Conservation (phyloP, 2,888 invertebrate species). For the Cyrtodaria siliqua region DNA sequence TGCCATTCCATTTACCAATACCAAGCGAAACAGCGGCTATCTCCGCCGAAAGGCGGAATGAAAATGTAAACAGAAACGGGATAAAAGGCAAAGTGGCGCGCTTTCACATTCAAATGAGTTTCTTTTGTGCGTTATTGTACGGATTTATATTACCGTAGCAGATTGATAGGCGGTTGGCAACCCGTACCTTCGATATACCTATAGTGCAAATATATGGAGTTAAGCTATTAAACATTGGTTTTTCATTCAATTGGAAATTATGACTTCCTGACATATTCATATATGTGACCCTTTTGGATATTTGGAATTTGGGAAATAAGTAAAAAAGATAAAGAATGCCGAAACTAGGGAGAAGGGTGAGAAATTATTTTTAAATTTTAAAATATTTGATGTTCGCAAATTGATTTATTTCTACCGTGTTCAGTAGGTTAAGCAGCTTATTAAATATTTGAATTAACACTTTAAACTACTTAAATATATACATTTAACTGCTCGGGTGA, state of each 20-base stretch:
- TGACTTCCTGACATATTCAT: constrained; percentile 22
- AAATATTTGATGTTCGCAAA: no score
- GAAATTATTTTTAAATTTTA: constrained; percentile 2
- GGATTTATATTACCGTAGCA: constrained; percentile 37
- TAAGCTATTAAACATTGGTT: constrained; percentile 21
- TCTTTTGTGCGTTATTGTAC: constrained; percentile 40
- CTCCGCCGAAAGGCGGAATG: constrained; percentile 14
- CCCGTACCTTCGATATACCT: constrained; percentile 1
- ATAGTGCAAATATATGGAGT: constrained; percentile 25
- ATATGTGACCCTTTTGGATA: neutral
- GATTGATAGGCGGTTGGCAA: constrained; percentile 56
- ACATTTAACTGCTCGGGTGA: no score
- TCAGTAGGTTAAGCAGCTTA: no score
- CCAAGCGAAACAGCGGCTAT: constrained; percentile 28
- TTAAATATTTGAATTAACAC: no score
- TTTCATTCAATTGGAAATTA: constrained; percentile 29
- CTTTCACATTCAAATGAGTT: constrained; percentile 58
- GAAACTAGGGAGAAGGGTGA: constrained; percentile 51
- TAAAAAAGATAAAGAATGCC: constrained; percentile 38
- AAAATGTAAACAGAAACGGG: constrained; percentile 55
- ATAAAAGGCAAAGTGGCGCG: constrained; percentile 41
- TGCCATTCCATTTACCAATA: no score
- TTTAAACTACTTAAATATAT: no score
- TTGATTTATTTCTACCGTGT: no score
- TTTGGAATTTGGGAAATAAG: neutral